Conservation (phyloP, 2,113 vertebrate species). For the Collichthys lucidus region DNA sequence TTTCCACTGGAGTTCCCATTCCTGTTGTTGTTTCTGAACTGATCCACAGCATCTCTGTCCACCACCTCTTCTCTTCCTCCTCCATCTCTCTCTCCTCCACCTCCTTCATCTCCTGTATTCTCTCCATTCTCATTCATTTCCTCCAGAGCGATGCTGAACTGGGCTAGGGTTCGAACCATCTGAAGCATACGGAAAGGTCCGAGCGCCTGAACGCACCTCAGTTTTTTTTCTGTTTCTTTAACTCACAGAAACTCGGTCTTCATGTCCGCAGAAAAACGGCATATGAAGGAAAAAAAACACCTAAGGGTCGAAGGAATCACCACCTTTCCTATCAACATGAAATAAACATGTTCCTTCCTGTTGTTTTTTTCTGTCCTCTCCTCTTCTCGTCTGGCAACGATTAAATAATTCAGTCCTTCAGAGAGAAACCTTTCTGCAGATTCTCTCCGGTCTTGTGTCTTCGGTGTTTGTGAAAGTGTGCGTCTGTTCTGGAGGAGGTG, state of each 20-base stretch:
- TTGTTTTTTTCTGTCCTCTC: not conserved
- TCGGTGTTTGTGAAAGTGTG: conserved; percentile 25
- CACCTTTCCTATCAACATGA: conserved; percentile 21
- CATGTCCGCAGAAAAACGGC: conserved; percentile 21
- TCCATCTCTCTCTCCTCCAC: conserved; percentile 63
- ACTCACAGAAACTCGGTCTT: conserved; percentile 48
- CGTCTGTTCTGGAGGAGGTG: conserved; percentile 42
- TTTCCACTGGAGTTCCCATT: conserved; percentile 63
- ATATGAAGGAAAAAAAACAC: conserved; percentile 11
- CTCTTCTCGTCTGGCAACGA: conserved; percentile 2
- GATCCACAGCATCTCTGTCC: conserved; percentile 70
- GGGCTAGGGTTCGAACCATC: conserved; percentile 97
- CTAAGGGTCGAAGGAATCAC: conserved; percentile 8
- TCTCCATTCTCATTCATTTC: conserved; percentile 94
- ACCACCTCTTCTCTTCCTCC: conserved; percentile 64
- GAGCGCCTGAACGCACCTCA: conserved; percentile 44
- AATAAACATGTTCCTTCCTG: conserved; percentile 8
- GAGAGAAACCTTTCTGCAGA: conserved; percentile 1
- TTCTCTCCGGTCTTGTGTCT: conserved; percentile 13
- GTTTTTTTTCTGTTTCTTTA: conserved; percentile 13
- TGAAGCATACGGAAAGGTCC: conserved; percentile 91
- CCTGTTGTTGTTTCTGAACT: conserved; percentile 71
- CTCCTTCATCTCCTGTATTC: conserved; percentile 82
- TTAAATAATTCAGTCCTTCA: conserved; percentile 36
- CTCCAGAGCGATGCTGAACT: conserved; percentile 98